Percentiles rank a stretch among this genome's conserved stretches.
Conservation (phyloP, 2,888 invertebrate genomes). For the Choreutis nemorana region DNA sequence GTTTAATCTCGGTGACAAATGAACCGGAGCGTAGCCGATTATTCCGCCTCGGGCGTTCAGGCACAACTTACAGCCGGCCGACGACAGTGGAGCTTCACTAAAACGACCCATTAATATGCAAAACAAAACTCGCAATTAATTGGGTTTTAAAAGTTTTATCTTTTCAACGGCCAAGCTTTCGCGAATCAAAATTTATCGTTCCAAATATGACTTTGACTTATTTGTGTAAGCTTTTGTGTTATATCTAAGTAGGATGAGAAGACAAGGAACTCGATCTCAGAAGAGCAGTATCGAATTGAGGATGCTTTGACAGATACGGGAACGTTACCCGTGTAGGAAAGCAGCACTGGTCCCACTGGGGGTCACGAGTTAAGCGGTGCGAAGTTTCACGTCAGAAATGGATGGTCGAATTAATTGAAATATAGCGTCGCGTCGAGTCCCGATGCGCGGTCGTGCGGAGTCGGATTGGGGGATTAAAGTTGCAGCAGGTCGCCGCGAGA, state of each 20-base stretch:
- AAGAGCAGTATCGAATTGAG: conserved; percentile 25
- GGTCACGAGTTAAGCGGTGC: conserved; percentile 42
- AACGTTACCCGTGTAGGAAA: too few relatives aligned
- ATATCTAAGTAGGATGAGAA: too few relatives aligned
- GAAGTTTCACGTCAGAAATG: conserved; percentile 44
- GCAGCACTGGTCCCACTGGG: conserved; percentile 13
- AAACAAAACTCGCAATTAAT: conserved; percentile 44
- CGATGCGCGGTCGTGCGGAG: conserved; percentile 48
- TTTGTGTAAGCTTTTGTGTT: too few relatives aligned
- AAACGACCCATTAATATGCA: conserved; percentile 39
- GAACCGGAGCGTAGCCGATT: conserved; percentile 29
- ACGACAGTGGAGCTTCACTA: conserved; percentile 20
- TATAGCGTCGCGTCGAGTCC: conserved; percentile 55
- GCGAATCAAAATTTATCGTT: conserved; percentile 26
- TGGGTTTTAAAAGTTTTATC: conserved; percentile 35
- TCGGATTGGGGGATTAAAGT: conserved; percentile 57
- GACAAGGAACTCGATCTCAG: too few relatives aligned
- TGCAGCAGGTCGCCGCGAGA: conserved; percentile 45
- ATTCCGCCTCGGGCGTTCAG: conserved; percentile 29
- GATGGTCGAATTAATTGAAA: conserved; percentile 62
- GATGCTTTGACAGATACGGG: conserved; percentile 18
- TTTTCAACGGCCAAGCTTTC: conserved; percentile 25
- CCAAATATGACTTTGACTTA: conserved; percentile 26
- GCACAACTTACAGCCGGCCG: conserved; percentile 27
- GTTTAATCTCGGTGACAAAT: conserved; percentile 21